Evolutionary conservation across 2,888 invertebrate species (phyloP).

Genomic region (Coecobrya sp.): DNA sequence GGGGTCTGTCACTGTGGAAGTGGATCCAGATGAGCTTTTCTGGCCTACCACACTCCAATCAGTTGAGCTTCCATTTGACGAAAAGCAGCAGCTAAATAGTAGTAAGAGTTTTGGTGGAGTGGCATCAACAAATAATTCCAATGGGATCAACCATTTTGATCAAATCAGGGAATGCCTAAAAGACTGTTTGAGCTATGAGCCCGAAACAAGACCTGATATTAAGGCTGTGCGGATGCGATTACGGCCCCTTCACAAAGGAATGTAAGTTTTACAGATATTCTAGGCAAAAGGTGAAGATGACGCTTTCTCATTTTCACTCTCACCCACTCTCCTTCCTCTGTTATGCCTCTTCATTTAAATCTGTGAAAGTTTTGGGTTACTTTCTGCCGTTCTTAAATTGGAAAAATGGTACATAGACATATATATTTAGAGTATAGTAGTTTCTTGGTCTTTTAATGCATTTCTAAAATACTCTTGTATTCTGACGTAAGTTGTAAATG

Average conservation of each 20-base stretch:
- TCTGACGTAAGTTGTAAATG: background rate
- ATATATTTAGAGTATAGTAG: too few species aligned
- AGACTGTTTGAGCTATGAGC: conserved; percentile 93
- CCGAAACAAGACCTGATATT: conserved; percentile 94
- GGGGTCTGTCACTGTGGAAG: conserved; percentile 61
- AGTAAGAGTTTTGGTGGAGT: background rate
- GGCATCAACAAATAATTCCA: conserved; percentile 57
- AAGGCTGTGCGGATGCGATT: conserved; percentile 92
- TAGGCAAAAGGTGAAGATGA: conserved; percentile 11
- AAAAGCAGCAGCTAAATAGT: conserved; percentile 62
- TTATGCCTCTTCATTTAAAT: background rate
- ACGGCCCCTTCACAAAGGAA: conserved; percentile 96
- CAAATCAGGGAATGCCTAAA: conserved; percentile 84
- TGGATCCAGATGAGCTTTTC: conserved; percentile 74
- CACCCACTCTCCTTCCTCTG: background rate
- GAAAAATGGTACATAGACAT: too few species aligned
- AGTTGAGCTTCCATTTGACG: conserved; percentile 68
- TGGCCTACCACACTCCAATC: conserved; percentile 72
- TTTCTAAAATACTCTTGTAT: background rate
- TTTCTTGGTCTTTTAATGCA: background rate
- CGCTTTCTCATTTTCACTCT: conserved; percentile 22
- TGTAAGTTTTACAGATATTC: conserved; percentile 92
- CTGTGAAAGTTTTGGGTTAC: conserved; percentile 2
- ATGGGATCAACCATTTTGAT: conserved; percentile 79
- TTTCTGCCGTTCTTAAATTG: too few species aligned